These are phyloP conservation scores for Chrysaora quinquecirrha DNA, from an alignment of 30 jellyfish, hydroid and myxozoan genomes.

Conservation along the genomic window DNA sequence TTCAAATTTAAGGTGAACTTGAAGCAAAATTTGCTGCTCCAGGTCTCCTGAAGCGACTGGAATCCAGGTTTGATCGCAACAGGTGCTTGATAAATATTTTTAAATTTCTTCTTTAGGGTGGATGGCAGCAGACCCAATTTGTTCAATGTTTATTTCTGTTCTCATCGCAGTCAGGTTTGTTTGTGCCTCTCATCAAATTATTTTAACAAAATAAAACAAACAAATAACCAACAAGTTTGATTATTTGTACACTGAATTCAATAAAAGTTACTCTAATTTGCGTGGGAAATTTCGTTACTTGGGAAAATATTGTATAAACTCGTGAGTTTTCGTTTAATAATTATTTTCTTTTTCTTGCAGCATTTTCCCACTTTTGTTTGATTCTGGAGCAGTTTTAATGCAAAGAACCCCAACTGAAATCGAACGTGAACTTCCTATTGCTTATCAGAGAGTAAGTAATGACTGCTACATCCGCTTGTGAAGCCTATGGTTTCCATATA, in stretches of 20 bases:
- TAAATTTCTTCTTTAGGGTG: conserved; percentile 77
- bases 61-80: too few species aligned
- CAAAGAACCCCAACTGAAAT: conserved; percentile 95
- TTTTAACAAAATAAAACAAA: too few species aligned
- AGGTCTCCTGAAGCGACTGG: too few species aligned
- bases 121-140: conserved; percentile 97
- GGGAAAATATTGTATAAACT: too few species aligned
- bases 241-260: too few species aligned
- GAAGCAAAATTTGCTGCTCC: too few species aligned
- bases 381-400: conserved; percentile 84
- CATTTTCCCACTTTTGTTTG: conserved; percentile 87
- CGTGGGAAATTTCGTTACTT: too few species aligned
- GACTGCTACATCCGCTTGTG: background rate
- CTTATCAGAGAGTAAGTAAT: conserved; percentile 90
- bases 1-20: too few species aligned
- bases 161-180: conserved; percentile 79
- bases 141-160: conserved; percentile 87
- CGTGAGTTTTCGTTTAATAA: too few species aligned
- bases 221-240: too few species aligned
- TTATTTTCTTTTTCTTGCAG: conserved; percentile 67
- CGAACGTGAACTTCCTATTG: conserved; percentile 84
- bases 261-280: too few species aligned
- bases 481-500: background rate
- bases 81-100: too few species aligned
- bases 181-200: background rate